Base-by-base conservation (phyloP, 2,797 vertebrate genomes). In the Phalloptychus januarius region DNA sequence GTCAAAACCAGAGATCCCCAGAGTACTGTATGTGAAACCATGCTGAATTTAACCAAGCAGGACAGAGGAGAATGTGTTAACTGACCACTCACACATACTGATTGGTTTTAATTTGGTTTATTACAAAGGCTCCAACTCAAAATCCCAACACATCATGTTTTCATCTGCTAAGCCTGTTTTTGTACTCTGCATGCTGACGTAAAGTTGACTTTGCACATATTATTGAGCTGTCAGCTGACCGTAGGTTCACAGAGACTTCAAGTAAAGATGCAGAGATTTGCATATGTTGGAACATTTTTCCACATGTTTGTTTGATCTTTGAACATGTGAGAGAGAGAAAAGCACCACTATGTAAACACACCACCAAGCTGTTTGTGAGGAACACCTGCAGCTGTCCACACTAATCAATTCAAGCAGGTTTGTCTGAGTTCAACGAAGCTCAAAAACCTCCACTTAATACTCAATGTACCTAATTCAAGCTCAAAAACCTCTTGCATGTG, bases 1-100 rank as follows among this genome's bases (percentile, higher is more conserved):
- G 89, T 93, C 84, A 89, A 88, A 91, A 33, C 76, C 67, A 45
- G 50, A 48, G 81, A 15, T 78, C 88, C 78, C 87, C 45, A 0
- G 87, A 87, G 87, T 85, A 33, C 78, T 33, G 8, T 45, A 63
- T 72, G 36, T 80, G 75, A 25, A 52, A 82, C 78, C 78, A 81
- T 36, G 11, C 56, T 38, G n/a, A 52, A 36, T 36, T 79, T 70
- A 76, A 65, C 6, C 52, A n/a, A 85, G 75, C 81, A 79, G 50
- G 70, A 74, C 18, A 74, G 72, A 71, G 52, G 77, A 10, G 83
- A 79, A 83, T 12, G 71, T 87, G 81, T 73, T 78, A 79, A 87
- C 56, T 88, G 84, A 79, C 75, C 67, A 80, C 70, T 79, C 56
- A 77, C 18, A 61, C 63, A 67, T 36, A 46, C 0, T 76, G 80